Evolutionary conservation across 2,113 vertebrate genomes (phyloP), one percentile per base, ranked within the genome.

Genomic region (Damaliscus lunatus): DNA sequence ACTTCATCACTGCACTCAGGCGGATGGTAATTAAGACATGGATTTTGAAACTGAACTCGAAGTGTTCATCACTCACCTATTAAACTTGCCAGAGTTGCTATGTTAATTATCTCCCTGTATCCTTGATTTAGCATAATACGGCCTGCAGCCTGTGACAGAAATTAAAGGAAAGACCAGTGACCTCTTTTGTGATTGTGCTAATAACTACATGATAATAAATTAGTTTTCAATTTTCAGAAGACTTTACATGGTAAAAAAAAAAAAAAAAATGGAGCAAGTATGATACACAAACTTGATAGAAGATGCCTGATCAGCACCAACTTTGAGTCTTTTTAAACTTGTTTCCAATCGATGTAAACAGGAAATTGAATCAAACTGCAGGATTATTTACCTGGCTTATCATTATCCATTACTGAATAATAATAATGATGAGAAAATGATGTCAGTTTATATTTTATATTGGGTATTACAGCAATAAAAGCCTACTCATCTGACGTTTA

Each of bases 71-170:
- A 99, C 99, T 99, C 99, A 99, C 99, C 99, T 99, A 99, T 99
- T 99, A 99, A 99, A 99, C 99, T 99, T 99, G 99, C 99, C 99
- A 99, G 99, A 99, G 99, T 99, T 98, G 99, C 99, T 95, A 99
- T 99, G 99, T 99, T 99, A 99, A 99, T 99, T 99, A 99, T 99
- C 99, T 99, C 99, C 98, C 99, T 98, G 89, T 99, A 99, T 99
- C 99, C 99, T 99, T 99, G 99, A 99, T 99, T 99, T 99, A 99
- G 99, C 99, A 99, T 99, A 99, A 99, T 99, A 98, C 98, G 99
- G 99, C 99, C 99, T 98, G 99, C 99, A 98, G 99, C 99, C 99
- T 99, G 98, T 99, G 99, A 99, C 99, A 98, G 99, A 99, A 99
- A 99, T 99, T 99, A 99, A 99, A 98, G 99, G 98, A 98, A 99